Evolutionary conservation across 2,113 vertebrate genomes (phyloP).

Genomic region (Lipophrys pholis): DNA sequence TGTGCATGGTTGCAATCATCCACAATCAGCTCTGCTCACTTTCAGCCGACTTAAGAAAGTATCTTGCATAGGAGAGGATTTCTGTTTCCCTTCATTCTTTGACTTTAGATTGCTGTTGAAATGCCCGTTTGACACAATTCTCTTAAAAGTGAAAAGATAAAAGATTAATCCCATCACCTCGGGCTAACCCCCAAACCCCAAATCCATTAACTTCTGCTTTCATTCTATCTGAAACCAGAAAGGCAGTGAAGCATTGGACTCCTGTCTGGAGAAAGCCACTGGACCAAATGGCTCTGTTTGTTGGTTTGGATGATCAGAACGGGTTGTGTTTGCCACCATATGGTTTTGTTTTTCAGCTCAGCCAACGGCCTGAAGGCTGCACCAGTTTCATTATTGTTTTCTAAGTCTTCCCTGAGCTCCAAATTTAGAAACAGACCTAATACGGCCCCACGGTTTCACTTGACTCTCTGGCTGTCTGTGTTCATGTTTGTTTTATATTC

Average conservation of each 20-base stretch:
- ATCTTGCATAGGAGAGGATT: not conserved
- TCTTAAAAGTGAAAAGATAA: not conserved
- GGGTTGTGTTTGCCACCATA: conserved; percentile 61
- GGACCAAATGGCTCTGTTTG: conserved; percentile 49
- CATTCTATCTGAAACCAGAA: conserved; percentile 31
- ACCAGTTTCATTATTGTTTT: conserved; percentile 44
- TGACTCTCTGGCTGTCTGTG: conserved; percentile 18
- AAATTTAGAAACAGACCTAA: conserved; percentile 38
- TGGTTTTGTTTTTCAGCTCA: conserved; percentile 67
- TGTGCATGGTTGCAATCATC: not conserved
- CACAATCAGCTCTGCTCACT: not conserved
- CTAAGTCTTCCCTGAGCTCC: conserved; percentile 17
- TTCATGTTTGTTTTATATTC: conserved; percentile 16
- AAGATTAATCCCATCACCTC: not conserved
- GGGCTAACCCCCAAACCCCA: conserved; percentile 15
- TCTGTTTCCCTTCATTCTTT: not conserved
- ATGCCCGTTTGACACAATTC: not conserved
- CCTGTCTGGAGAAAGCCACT: conserved; percentile 53
- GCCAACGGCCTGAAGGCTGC: conserved; percentile 52
- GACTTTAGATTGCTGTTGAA: not conserved
- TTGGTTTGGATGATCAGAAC: conserved; percentile 57
- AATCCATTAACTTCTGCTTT: conserved; percentile 38
- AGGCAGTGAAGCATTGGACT: conserved; percentile 62
- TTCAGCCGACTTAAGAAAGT: conserved; percentile 5
- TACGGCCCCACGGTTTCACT: conserved; percentile 11